Evolutionary conservation across 2,113 vertebrate species (phyloP).

Genomic region (Amphiprion ocellaris): DNA sequence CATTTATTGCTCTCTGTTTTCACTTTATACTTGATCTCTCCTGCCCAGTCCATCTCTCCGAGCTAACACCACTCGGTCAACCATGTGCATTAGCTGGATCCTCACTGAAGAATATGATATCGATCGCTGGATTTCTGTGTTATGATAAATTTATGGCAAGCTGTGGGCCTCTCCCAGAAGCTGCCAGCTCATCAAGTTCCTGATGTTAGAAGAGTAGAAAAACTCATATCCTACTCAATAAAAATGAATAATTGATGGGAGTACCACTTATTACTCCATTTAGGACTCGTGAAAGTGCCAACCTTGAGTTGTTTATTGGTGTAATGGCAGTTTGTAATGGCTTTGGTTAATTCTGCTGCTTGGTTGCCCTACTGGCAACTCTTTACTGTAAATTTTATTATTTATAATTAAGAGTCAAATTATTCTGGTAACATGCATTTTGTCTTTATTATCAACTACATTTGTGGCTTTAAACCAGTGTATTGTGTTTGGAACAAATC

Average conservation of each 20-base stretch:
- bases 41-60: slow-evolving; percentile 26
- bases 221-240: slow-evolving; percentile 65
- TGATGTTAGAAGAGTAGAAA: slow-evolving; percentile 50
- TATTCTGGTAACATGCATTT: too few species aligned
- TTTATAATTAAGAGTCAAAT: background rate
- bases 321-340: slow-evolving; percentile 30
- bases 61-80: slow-evolving; percentile 52
- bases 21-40: slow-evolving; percentile 37
- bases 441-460: too few species aligned
- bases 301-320: slow-evolving; percentile 56
- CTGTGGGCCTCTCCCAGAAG: slow-evolving; percentile 37
- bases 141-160: slow-evolving; percentile 74
- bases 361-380: slow-evolving; percentile 27
- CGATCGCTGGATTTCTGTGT: slow-evolving; percentile 65
- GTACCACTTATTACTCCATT: slow-evolving; percentile 62
- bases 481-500: background rate
- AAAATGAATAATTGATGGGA: slow-evolving; percentile 77
- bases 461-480: too few species aligned
- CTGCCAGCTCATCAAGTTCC: slow-evolving; percentile 55
- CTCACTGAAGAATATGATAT: slow-evolving; percentile 69
- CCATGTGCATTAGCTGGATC: slow-evolving; percentile 72
- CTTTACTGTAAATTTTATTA: slow-evolving; percentile 19
- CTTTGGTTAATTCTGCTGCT: slow-evolving; percentile 59
- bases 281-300: slow-evolving; percentile 8
- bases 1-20: slow-evolving; percentile 69